These are phyloP conservation scores for Drosophila punjabiensis DNA, from an alignment of 1,140 invertebrate species.

Conservation along the genomic window DNA sequence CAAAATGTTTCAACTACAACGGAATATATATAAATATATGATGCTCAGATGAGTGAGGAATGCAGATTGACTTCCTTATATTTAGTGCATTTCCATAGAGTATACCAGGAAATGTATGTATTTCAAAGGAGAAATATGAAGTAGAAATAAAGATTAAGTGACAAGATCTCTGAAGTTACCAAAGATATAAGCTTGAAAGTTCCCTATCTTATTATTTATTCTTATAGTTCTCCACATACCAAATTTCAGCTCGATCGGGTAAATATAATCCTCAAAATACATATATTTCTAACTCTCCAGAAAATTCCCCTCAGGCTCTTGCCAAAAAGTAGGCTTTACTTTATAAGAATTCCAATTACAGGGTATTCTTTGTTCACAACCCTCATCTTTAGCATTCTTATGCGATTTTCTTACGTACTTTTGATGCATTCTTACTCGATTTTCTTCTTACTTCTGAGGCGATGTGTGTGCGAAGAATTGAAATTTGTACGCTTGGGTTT, in stretches of 20 bases:
- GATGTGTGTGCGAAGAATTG: conserved; percentile 40
- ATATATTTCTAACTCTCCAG: too few relatives aligned
- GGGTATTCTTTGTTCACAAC: not conserved
- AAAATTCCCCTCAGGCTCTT: not conserved
- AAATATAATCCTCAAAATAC: not conserved
- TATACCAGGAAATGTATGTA: not conserved
- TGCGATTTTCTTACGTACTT: conserved; percentile 49
- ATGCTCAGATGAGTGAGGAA: conserved; percentile 29
- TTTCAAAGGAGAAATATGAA: too few relatives aligned
- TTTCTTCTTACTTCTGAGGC: conserved; percentile 54
- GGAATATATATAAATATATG: conserved; percentile 3
- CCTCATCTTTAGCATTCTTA: not conserved
- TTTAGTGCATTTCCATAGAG: not conserved
- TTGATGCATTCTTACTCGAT: conserved; percentile 21
- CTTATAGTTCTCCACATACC: not conserved
- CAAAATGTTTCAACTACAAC: conserved; percentile 52
- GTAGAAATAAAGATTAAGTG: not conserved
- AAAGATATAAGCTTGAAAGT: not conserved
- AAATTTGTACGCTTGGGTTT: conserved; percentile 65
- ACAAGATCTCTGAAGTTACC: not conserved
- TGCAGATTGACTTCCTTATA: conserved; percentile 17
- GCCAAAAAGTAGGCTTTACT: not conserved
- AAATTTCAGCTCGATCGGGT: not conserved
- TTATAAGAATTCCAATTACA: not conserved
- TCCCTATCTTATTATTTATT: not conserved